Evolutionary conservation across 1,140 invertebrate genomes (phyloP).

Genomic region (Leptopilina clavipes): DNA sequence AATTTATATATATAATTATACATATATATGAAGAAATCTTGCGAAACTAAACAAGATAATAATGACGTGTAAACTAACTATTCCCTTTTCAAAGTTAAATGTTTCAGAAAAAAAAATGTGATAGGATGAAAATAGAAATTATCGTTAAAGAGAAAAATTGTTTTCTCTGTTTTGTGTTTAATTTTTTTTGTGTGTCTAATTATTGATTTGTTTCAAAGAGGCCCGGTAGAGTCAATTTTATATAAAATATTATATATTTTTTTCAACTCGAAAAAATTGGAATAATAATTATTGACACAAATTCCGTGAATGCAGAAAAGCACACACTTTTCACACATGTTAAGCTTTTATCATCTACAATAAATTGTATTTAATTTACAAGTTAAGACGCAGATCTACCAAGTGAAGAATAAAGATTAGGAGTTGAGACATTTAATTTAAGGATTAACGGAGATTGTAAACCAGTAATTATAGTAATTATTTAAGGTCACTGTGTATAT

Average conservation of each 20-base stretch:
- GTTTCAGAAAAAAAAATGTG: conserved; percentile 3
- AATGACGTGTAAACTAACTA: not conserved
- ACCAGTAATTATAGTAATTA: conserved; percentile 67
- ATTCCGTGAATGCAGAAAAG: not conserved
- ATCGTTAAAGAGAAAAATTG: not conserved
- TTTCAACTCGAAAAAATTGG: conserved; percentile 13
- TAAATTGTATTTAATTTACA: conserved; percentile 26
- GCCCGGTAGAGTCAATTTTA: not conserved
- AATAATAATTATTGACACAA: conserved; percentile 11
- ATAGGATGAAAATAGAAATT: not conserved
- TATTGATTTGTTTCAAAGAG: not conserved
- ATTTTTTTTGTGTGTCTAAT: not conserved
- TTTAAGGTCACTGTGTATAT: conserved; percentile 70
- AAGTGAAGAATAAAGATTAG: conserved; percentile 10
- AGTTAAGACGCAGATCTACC: conserved; percentile 20
- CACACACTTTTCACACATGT: not conserved
- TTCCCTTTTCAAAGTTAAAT: conserved; percentile 12
- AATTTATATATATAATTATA: not conserved
- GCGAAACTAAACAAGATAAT: not conserved
- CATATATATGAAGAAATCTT: not conserved
- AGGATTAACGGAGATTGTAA: conserved; percentile 65
- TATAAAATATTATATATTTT: not conserved
- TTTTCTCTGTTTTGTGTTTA: not conserved
- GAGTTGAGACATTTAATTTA: conserved; percentile 39
- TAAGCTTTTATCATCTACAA: not conserved